Percentiles rank a stretch among this genome's conserved stretches.
Evolutionary conservation across 2,113 vertebrate species (phyloP).

Genomic region (Cyanoramphus novaezelandiae): DNA sequence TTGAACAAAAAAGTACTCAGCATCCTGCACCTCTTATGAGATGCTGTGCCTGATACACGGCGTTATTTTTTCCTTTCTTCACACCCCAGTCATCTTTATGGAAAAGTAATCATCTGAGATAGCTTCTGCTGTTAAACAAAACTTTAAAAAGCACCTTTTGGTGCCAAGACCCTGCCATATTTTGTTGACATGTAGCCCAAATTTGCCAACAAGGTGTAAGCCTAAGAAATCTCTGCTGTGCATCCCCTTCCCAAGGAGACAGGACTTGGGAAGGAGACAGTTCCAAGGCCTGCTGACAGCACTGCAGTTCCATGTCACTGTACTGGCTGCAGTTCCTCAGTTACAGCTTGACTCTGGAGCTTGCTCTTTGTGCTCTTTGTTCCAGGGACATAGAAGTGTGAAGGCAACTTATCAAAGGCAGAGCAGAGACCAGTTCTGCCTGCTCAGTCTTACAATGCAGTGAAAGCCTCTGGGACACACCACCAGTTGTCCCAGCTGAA

Average conservation of each 20-base stretch:
- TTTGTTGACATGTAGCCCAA: not conserved
- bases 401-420: not conserved
- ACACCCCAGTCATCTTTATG: not conserved
- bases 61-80: not conserved
- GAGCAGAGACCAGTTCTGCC: not conserved
- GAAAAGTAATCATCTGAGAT: not conserved
- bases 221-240: not conserved
- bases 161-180: not conserved
- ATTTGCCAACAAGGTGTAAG: not conserved
- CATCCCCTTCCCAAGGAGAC: too few relatives aligned
- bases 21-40: not conserved
- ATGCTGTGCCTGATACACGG: not conserved
- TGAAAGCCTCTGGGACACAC: accelerated
- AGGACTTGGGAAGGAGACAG: not conserved
- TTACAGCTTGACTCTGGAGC: not conserved
- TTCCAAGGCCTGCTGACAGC: not conserved
- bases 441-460: not conserved
- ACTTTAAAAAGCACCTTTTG: not conserved
- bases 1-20: not conserved
- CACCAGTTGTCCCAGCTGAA: not conserved
- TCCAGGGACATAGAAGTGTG: not conserved
- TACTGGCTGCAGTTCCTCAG: not conserved
- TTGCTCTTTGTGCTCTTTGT: not conserved
- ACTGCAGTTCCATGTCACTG: not conserved
- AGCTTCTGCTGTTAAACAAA: not conserved